These are phyloP conservation scores for Netelia melanura DNA, from an alignment of 2,888 invertebrate genomes.

Conservation along the genomic window DNA sequence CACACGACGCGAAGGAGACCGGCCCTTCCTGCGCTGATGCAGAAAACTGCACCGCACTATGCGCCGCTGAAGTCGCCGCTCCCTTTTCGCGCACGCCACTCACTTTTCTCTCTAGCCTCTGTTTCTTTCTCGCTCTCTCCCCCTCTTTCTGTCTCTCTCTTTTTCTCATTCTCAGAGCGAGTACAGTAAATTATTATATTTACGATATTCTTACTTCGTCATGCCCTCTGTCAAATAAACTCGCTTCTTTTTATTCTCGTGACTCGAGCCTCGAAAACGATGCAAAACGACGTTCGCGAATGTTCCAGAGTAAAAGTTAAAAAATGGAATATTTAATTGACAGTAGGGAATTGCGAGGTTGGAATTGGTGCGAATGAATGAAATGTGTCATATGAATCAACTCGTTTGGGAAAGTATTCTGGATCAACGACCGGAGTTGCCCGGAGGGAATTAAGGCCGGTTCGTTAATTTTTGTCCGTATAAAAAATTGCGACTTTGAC, in stretches of 20 bases:
- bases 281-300: neutral
- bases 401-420: too few species aligned
- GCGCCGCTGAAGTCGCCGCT: conserved; percentile 44
- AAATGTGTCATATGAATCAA: too few species aligned
- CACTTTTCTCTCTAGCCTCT: conserved; percentile 53
- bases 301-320: too few species aligned
- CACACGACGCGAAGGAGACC: conserved; percentile 57
- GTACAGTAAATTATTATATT: conserved; percentile 60
- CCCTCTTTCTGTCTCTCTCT: conserved; percentile 23
- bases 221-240: conserved; percentile 55
- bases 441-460: too few species aligned
- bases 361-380: too few species aligned
- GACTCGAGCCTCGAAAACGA: neutral
- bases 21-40: conserved; percentile 67
- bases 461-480: too few species aligned
- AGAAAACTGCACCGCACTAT: conserved; percentile 61
- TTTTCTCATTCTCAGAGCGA: conserved; percentile 31
- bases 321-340: too few species aligned
- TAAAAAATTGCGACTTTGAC: too few species aligned
- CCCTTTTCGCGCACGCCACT: conserved; percentile 67
- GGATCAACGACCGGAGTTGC: too few species aligned
- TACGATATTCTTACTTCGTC: conserved; percentile 58
- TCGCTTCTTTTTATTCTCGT: conserved; percentile 36
- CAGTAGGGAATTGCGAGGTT: too few species aligned
- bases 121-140: conserved; percentile 42